phyloP scores from a whole-genome alignment of 1,140 invertebrate genomes.

The Drosophila carrolli region DNA sequence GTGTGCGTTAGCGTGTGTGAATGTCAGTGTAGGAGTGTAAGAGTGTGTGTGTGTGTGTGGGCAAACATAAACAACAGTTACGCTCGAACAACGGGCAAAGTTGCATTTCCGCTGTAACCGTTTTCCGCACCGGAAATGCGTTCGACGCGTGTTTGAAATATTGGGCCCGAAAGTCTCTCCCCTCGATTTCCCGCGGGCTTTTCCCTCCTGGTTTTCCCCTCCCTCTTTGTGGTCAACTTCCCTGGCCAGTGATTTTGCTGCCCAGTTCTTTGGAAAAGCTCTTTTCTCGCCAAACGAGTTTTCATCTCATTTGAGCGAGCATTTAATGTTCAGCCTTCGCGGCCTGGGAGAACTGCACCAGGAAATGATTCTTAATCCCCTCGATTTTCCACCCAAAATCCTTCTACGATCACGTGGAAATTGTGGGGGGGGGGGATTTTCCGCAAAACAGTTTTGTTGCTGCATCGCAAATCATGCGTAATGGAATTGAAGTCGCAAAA shows the following conservation, averaged over 20 bases:
- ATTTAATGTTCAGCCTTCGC: constrained; percentile 38
- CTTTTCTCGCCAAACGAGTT: constrained; percentile 14
- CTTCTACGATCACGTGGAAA: constrained; percentile 2
- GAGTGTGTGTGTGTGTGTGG: constrained; percentile 25
- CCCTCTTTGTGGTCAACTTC: constrained; percentile 28
- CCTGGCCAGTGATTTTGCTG: constrained; percentile 25
- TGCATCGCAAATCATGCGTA: constrained; percentile 40
- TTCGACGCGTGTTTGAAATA: constrained; percentile 69
- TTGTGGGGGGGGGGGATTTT: constrained; percentile 10
- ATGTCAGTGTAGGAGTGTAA: not conserved
- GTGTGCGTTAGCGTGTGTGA: constrained; percentile 15
- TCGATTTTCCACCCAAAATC: constrained; percentile 10
- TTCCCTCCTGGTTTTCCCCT: not conserved
- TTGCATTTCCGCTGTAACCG: constrained; percentile 67
- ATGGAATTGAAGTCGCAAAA: constrained; percentile 41
- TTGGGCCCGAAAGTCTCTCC: constrained; percentile 35
- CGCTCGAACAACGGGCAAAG: constrained; percentile 62
- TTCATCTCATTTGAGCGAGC: constrained; percentile 53
- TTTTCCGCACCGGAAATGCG: constrained; percentile 64
- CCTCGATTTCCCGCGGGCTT: not conserved
- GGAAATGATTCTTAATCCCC: constrained; percentile 49
- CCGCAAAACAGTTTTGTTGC: constrained; percentile 20
- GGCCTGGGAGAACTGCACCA: constrained; percentile 19
- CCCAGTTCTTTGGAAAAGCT: constrained; percentile 4
- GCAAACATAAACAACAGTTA: constrained; percentile 66